Conservation (phyloP, 2,113 vertebrate species). For the Leptocoma aspasia region DNA sequence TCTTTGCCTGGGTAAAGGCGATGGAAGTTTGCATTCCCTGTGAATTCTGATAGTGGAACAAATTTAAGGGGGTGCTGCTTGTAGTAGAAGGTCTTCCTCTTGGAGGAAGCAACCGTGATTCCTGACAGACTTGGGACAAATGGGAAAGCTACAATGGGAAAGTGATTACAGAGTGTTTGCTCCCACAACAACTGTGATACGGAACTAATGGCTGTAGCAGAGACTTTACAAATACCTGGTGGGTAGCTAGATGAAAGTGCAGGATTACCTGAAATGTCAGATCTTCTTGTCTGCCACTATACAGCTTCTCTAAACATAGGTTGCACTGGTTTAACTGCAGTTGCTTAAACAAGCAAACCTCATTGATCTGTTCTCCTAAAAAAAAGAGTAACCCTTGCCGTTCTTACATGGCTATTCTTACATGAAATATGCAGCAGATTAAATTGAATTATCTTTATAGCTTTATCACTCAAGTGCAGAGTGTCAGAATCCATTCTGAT, state of each 20-base stretch:
- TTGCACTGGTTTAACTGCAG: conserved; percentile 1
- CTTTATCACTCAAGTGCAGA: neutral
- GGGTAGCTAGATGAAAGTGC: neutral
- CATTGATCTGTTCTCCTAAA: conserved; percentile 10
- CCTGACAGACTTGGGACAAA: neutral
- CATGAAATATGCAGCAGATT: neutral
- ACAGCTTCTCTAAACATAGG: neutral
- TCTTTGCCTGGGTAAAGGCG: neutral
- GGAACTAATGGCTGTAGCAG: neutral
- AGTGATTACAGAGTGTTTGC: neutral
- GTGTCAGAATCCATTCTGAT: neutral
- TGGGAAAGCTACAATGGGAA: neutral
- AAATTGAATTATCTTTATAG: neutral
- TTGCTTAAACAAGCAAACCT: neutral
- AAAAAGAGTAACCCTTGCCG: neutral
- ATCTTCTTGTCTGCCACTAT: neutral
- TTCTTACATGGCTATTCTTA: neutral
- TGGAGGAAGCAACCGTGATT: neutral
- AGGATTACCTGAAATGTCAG: neutral
- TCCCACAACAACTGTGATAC: neutral
- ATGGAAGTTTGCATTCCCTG: neutral
- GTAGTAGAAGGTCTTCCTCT: neutral
- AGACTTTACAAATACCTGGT: neutral
- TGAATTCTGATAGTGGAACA: neutral
- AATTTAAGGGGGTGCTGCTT: neutral